Evolutionary conservation across 2,888 invertebrate genomes (phyloP), one percentile per base, ranked within the genome.

Genomic region (Pristionchus arcanus): DNA sequence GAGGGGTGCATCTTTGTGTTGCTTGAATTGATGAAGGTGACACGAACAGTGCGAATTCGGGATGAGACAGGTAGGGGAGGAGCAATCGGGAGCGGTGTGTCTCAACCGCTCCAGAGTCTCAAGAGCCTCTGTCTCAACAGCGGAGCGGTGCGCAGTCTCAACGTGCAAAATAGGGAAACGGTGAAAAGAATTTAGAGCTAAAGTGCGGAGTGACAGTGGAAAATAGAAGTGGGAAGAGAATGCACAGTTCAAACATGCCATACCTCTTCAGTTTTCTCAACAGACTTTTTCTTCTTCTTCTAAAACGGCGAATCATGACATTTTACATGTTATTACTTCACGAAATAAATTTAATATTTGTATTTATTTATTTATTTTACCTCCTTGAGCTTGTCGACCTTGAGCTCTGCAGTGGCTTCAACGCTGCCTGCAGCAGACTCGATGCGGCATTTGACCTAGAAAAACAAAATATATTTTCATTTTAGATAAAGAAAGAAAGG

Each of bases 381-480:
- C 85, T 86, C 87, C 66, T 81, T 81, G n/a, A 83, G 83, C 66
- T 89, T 89, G 83, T 91, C 90, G 21, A 94, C 92, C 37, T 90
- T 91, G 90, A 96, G 95, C 94, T 90, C 63, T 16, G 89, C 89
- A 25, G 83, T 63, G 4, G 89, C 89, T 31, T 89, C 89, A n/a
- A 90, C 94, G n/a, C 77, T 87, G 83, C 94, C 94, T n/a, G 92
- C 92, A 13, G 92, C 49, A 0, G 53, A 63, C n/a, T 88, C 88
- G 71, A 88, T 88, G 55, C 88, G 71, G 34, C 49, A 55, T 21
- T 87, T 87, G n/a, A 87, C 87, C 84, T 84, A 31, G 28, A 28
- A 16, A 13, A 13, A 53, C 9, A 53, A 11, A 11, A 59, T 16
- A 4, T 3, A 59, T 59, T n/a, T 66, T 11, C 28, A 4, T 7